Evolutionary conservation across 2,113 vertebrate genomes (phyloP).

Genomic region (Neodontobutis hainanensis): DNA sequence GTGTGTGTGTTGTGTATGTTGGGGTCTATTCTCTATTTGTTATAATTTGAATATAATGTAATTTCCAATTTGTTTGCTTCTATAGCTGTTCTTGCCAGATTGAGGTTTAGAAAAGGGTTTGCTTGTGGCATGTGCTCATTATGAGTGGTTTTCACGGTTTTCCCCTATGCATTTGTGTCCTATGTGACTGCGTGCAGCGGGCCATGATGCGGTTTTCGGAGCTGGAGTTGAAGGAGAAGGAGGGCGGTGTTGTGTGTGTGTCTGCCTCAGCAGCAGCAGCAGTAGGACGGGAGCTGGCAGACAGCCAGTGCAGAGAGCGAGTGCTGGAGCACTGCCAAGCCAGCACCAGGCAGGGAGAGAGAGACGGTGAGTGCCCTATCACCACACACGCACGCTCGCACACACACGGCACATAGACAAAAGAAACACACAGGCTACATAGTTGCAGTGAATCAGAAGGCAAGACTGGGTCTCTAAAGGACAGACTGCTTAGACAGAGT

Average conservation of each 20-base stretch:
- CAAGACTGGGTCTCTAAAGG: slow-evolving; percentile 63
- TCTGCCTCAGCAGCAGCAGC: slow-evolving; percentile 63
- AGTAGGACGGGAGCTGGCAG: slow-evolving; percentile 88
- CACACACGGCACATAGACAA: slow-evolving; percentile 54
- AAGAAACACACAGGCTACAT: slow-evolving; percentile 48
- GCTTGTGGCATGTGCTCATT: slow-evolving; percentile 47
- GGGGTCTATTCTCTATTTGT: slow-evolving; percentile 65
- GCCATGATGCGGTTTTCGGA: slow-evolving; percentile 99
- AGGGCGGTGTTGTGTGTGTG: slow-evolving; percentile 82
- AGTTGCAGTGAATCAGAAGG: slow-evolving; percentile 63
- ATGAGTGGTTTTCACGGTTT: slow-evolving; percentile 80
- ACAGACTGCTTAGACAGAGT: slow-evolving; percentile 29
- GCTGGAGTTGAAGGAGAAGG: slow-evolving; percentile 97
- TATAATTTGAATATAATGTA: slow-evolving; percentile 59
- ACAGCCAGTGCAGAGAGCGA: slow-evolving; percentile 87
- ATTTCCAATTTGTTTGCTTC: slow-evolving; percentile 72
- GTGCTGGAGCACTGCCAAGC: slow-evolving; percentile 88
- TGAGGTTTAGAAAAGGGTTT: slow-evolving; percentile 69
- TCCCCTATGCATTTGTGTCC: slow-evolving; percentile 70
- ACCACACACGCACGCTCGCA: slow-evolving; percentile 31
- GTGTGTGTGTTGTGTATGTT: slow-evolving; percentile 52
- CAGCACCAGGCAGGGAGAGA: slow-evolving; percentile 76
- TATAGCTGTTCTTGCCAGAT: slow-evolving; percentile 73
- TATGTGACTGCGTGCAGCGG: slow-evolving; percentile 83
- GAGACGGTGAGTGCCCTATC: slow-evolving; percentile 73